Evolutionary conservation across 2,797 vertebrate species (phyloP).

Genomic region (Catamblyrhynchus diadema): DNA sequence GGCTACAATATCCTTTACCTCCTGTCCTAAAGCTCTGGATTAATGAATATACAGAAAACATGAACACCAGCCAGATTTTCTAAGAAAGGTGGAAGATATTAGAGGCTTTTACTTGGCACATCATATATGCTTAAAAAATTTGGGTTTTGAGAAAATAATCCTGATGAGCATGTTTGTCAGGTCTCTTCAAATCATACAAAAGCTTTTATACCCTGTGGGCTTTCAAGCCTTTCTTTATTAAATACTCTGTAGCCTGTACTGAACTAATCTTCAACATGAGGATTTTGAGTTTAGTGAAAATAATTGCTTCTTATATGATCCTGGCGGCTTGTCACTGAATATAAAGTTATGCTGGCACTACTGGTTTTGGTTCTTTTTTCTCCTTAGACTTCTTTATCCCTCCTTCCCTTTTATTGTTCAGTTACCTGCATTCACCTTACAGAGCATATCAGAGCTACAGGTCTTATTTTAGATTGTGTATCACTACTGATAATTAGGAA

Average conservation of each 20-base stretch:
- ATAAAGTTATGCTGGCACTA: background rate
- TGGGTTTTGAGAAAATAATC: slow-evolving; percentile 1
- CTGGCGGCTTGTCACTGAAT: slow-evolving; percentile 27
- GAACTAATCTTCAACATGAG: slow-evolving; percentile 28
- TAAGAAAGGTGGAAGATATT: background rate
- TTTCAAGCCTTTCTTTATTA: slow-evolving; percentile 32
- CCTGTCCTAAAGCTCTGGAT: background rate
- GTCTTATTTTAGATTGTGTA: background rate
- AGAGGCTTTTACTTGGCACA: background rate
- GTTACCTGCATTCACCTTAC: background rate
- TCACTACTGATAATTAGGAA: background rate
- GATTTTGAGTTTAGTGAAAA: slow-evolving; percentile 42
- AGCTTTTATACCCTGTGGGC: background rate
- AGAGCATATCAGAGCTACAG: background rate
- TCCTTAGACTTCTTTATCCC: background rate
- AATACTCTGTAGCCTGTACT: background rate
- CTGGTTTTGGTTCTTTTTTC: background rate
- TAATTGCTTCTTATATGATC: slow-evolving; percentile 48
- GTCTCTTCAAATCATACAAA: slow-evolving; percentile 30
- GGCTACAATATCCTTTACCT: background rate
- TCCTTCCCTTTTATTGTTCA: background rate
- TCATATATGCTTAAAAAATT: background rate
- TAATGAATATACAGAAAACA: background rate
- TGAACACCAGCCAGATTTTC: background rate
- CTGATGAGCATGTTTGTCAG: slow-evolving; percentile 6